Percentiles rank a stretch among this genome's conserved stretches.
phyloP scores from a whole-genome alignment of 2,888 invertebrate species.

The Himalopsyche tibetana region DNA sequence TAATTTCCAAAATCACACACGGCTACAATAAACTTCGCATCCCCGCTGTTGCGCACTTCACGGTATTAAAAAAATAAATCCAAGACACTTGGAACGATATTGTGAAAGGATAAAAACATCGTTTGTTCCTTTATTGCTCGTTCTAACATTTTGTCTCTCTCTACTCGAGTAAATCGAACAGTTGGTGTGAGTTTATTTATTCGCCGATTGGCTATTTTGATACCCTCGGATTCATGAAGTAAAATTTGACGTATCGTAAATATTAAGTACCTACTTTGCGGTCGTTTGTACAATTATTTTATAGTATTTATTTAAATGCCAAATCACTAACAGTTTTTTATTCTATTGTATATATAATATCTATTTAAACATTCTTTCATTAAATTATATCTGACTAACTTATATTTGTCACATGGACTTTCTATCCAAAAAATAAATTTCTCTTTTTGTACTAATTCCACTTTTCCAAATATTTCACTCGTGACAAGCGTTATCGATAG shows the following conservation, averaged over 20 bases:
- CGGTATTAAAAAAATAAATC: constrained; percentile 37
- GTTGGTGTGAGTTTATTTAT: constrained; percentile 1
- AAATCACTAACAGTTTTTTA: too few species aligned
- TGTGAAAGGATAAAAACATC: not conserved
- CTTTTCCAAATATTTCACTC: too few species aligned
- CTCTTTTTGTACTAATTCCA: too few species aligned
- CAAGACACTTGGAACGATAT: constrained; percentile 14
- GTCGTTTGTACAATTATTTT: too few species aligned
- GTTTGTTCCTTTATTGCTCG: not conserved
- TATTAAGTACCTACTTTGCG: too few species aligned
- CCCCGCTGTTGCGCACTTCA: not conserved
- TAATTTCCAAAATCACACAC: not conserved
- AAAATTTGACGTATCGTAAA: not conserved
- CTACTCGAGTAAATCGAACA: not conserved
- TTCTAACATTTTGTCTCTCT: not conserved
- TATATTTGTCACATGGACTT: too few species aligned
- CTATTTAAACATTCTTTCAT: too few species aligned
- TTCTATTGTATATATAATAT: too few species aligned
- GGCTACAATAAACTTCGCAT: not conserved
- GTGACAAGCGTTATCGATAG: too few species aligned
- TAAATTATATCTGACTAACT: too few species aligned
- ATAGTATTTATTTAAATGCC: too few species aligned
- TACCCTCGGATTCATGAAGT: not conserved
- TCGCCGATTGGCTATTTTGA: not conserved
- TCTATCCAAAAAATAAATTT: too few species aligned